A percentile compares a stretch with the other conserved stretches of the same genome.
Evolutionary conservation across 2,113 vertebrate species (phyloP).

Genomic region (Pipra filicauda): DNA sequence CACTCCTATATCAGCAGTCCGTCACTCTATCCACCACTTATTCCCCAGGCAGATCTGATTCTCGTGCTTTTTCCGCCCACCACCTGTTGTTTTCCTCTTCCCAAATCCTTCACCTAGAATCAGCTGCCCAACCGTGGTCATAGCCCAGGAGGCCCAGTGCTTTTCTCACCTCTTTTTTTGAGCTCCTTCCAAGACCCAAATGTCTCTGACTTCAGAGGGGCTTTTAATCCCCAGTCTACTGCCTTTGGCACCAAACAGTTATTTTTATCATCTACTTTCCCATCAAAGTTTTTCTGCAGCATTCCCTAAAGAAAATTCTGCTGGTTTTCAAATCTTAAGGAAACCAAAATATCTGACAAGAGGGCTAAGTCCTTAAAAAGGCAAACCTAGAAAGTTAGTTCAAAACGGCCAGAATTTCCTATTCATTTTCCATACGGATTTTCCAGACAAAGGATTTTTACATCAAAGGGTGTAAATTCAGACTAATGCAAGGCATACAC

Average conservation of each 20-base stretch:
- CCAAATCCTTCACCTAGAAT: slow-evolving; percentile 32
- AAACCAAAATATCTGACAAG: background rate
- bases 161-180: background rate
- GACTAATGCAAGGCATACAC: background rate
- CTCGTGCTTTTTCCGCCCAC: background rate
- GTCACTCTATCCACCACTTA: slow-evolving; percentile 32
- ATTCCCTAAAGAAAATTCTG: background rate
- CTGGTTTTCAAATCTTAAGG: background rate
- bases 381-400: background rate
- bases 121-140: background rate
- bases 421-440: background rate
- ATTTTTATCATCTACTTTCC: background rate
- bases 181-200: background rate
- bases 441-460: background rate
- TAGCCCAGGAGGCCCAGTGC: background rate
- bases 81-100: slow-evolving; percentile 49
- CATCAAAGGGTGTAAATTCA: background rate
- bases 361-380: background rate
- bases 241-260: background rate
- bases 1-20: background rate
- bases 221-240: background rate
- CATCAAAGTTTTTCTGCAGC: background rate
- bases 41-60: slow-evolving; percentile 57
- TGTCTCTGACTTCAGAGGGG: background rate
- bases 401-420: background rate